Evolutionary conservation across 2,797 vertebrate species (phyloP), one percentile per base, ranked within the genome.

Genomic region (Ptychadena robeensis): DNA sequence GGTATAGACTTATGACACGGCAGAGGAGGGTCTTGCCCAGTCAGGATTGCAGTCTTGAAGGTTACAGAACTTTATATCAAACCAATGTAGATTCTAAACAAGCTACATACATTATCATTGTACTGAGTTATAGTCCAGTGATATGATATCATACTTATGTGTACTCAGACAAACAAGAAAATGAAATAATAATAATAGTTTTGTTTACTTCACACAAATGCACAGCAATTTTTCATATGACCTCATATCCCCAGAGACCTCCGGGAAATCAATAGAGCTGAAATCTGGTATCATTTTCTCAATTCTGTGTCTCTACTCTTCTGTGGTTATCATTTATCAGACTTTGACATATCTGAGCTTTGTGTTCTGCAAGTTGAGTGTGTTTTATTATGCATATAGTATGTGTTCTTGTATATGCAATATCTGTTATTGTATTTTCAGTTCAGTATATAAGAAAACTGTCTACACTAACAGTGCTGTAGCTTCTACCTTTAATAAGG

Each of bases 131-230:
- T 4, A 8, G 44, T 22, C 15, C 15, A n/a, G 0, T 53, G 6
- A 15, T 53, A 53, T 22, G 18, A 22, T 53, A 18, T 53, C 44
- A 48, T 48, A 22, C 22, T 53, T 53, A n/a, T 53, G 44, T 22
- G 18, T 53, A 22, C 18, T 22, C 18, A 44, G 14, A 44, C 40
- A 11, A 8, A 8, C 18, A 22, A 22, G 9, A 53, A 22, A 48
- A 53, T 44, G 4, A 48, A 53, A 53, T 22, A 53, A 18, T 48
- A 6, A 48, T 73, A 73, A 73, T 73, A 32, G 48, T 22, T 53
- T 73, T 73, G 30, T 73, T 59, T 32, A 73, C 71, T 57, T 34
- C 30, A 35, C 28, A 57, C 31, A 73, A 73, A 73, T 40, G 12
- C 28, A 73, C 27, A n/a, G 27, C 71, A 61, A 32, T 73, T n/a